A percentile compares a stretch with the other conserved stretches of the same genome.
Conservation (phyloP, 2,888 invertebrate species). For the Campopleginae sp. region DNA sequence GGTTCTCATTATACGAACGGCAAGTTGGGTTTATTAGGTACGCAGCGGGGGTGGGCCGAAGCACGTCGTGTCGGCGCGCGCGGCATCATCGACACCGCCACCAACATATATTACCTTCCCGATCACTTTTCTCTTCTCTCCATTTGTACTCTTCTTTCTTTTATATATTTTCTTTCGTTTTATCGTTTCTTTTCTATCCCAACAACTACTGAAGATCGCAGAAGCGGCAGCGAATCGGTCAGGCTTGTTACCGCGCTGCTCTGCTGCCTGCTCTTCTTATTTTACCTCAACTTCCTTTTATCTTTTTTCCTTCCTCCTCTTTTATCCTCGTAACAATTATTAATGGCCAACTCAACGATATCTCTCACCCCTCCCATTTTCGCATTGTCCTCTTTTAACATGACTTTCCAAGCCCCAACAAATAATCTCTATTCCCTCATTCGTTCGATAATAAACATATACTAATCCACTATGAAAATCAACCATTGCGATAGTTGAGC, state of each 20-base stretch:
- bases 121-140: constrained; percentile 38
- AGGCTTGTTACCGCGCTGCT: constrained; percentile 79
- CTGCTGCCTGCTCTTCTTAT: constrained; percentile 69
- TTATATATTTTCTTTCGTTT: constrained; percentile 7
- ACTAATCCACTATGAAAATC: neutral
- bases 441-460: constrained; percentile 23
- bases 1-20: constrained; percentile 82
- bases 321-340: constrained; percentile 81
- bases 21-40: constrained; percentile 83
- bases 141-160: constrained; percentile 21
- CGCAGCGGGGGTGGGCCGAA: constrained; percentile 83
- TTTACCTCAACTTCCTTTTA: constrained; percentile 34
- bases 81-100: constrained; percentile 80
- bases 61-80: constrained; percentile 58
- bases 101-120: constrained; percentile 61
- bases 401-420: constrained; percentile 22
- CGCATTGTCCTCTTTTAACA: constrained; percentile 36
- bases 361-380: constrained; percentile 34
- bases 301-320: constrained; percentile 60
- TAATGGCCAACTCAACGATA: constrained; percentile 76
- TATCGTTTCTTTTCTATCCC: constrained; percentile 22
- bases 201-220: constrained; percentile 63
- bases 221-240: constrained; percentile 79
- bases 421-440: constrained; percentile 11
- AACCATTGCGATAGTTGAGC: neutral